Conservation (phyloP, 2,888 invertebrate genomes). For the Metacarcinus magister region DNA sequence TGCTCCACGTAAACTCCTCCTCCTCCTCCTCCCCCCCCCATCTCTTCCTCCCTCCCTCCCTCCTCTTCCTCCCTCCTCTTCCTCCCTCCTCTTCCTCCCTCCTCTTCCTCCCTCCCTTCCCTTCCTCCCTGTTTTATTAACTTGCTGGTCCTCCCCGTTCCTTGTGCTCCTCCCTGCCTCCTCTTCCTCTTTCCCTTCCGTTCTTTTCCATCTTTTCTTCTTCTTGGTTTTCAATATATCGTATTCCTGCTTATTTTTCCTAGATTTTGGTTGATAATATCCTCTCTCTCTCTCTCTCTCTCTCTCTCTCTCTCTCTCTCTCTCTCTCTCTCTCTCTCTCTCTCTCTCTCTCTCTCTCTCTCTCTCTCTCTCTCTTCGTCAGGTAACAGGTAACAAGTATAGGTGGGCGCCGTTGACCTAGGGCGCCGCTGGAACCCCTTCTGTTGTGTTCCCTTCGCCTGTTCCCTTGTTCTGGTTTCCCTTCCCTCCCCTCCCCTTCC, state of each 20-base stretch:
- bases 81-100: too few relatives aligned
- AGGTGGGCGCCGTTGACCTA: not conserved
- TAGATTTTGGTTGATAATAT: not conserved
- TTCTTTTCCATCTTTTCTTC: not conserved
- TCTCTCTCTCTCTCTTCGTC: not conserved
- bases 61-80: not conserved
- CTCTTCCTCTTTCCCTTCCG: not conserved
- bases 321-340: not conserved
- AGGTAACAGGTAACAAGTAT: not conserved
- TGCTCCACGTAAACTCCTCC: not conserved
- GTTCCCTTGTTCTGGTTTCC: not conserved
- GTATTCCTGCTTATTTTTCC: not conserved
- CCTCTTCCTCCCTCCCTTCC: not conserved
- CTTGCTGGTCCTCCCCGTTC: not conserved
- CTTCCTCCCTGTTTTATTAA: not conserved
- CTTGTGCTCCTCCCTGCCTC: not conserved
- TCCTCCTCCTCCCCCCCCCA: not conserved
- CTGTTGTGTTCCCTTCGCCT: not conserved
- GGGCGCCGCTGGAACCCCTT: not conserved
- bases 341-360: slow-evolving; percentile 14
- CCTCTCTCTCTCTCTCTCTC: not conserved
- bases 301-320: not conserved
- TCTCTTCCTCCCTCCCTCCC: not conserved
- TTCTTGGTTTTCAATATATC: not conserved
- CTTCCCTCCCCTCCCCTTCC: not conserved